A percentile compares a stretch with the other conserved stretches of the same genome.
Evolutionary conservation across 1,140 invertebrate genomes (phyloP).

Genomic region (Brachionus calyciflorus): DNA sequence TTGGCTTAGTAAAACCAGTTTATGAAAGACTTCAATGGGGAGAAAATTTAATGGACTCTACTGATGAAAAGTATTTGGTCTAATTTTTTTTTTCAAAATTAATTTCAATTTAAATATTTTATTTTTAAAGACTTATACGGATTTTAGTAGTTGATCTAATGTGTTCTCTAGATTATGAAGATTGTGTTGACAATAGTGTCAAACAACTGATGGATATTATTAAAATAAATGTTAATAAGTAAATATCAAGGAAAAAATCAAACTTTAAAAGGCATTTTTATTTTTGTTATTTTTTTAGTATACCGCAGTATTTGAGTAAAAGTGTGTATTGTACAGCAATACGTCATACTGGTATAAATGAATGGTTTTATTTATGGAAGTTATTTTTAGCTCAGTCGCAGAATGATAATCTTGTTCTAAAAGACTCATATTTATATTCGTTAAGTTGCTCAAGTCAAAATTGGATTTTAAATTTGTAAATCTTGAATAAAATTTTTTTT

Average conservation of each 20-base stretch:
- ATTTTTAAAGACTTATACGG: conserved; percentile 11
- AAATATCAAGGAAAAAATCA: not conserved
- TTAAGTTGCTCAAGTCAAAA: conserved; percentile 40
- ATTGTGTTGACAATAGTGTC: conserved; percentile 45
- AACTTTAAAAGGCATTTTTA: too few relatives aligned
- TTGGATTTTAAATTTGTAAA: conserved; percentile 45
- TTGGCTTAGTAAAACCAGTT: conserved; percentile 1
- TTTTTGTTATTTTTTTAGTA: not conserved
- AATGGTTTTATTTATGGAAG: conserved; percentile 44
- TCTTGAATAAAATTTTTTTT: not conserved
- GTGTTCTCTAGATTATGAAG: conserved; percentile 40
- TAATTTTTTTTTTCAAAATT: not conserved
- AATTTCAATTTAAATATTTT: not conserved
- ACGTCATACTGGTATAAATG: conserved; percentile 36
- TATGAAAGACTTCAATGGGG: conserved; percentile 42
- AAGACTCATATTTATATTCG: conserved; percentile 20
- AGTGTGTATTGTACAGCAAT: conserved; percentile 46
- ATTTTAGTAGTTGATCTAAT: conserved; percentile 27
- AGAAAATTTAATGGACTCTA: conserved; percentile 30
- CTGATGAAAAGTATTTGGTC: conserved; percentile 38
- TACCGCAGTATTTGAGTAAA: conserved; percentile 32
- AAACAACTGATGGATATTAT: conserved; percentile 43
- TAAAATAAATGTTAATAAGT: conserved; percentile 45
- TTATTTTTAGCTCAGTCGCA: not conserved
- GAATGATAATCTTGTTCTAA: not conserved